Conservation (phyloP, 2,797 vertebrate genomes). For the Halcyon leucocephala region DNA sequence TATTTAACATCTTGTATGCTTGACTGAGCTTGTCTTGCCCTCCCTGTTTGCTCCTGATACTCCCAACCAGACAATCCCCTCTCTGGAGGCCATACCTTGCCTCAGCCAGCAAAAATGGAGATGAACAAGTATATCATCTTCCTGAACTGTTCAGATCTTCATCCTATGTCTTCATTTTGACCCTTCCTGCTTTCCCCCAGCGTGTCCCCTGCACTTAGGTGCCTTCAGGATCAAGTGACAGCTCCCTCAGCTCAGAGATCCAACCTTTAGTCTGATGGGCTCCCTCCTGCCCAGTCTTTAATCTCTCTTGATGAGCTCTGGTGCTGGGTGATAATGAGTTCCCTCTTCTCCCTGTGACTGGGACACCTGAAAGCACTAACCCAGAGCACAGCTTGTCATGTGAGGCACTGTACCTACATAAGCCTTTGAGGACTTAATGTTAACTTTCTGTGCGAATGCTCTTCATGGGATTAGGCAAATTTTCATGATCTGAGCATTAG, state of each 20-base stretch:
- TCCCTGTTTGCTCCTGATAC: not conserved
- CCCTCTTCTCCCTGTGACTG: not conserved
- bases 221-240: not conserved
- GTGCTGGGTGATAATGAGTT: fast-evolving
- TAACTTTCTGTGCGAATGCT: not conserved
- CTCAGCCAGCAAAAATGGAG: not conserved
- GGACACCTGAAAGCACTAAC: not conserved
- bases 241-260: not conserved
- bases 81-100: not conserved
- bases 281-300: not conserved
- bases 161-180: not conserved
- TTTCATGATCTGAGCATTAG: not conserved
- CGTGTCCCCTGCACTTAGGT: not conserved
- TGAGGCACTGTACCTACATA: not conserved
- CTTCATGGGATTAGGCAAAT: fast-evolving
- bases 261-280: not conserved
- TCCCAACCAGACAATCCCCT: not conserved
- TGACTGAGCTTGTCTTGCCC: not conserved
- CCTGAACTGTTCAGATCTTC: not conserved
- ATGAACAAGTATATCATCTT: not conserved
- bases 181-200: not conserved
- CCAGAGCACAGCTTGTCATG: fast-evolving
- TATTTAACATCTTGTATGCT: not conserved
- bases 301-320: not conserved
- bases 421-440: not conserved